A percentile compares a stretch with the other conserved stretches of the same genome.
These are phyloP conservation scores for Neopipo cinnamomea DNA, from an alignment of 2,113 vertebrate genomes.

Conservation along the genomic window DNA sequence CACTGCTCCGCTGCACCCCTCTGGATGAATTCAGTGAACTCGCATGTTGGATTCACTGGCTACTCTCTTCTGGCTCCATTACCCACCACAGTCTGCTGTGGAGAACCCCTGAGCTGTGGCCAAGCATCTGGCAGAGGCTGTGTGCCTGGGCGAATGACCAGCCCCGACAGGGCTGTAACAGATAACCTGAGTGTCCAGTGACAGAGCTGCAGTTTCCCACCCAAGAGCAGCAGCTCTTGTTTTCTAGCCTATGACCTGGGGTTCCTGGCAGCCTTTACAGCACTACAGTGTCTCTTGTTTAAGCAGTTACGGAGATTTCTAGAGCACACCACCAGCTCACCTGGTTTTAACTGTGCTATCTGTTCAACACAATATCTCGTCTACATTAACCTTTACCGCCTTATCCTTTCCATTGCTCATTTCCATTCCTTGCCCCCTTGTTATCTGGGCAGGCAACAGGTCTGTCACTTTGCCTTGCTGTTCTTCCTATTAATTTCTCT, in stretches of 20 bases:
- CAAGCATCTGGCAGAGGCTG: neutral
- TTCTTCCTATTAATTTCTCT: slow-evolving; percentile 15
- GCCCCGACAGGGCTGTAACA: neutral
- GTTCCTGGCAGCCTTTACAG: neutral
- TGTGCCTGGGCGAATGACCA: neutral
- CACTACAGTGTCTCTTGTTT: neutral
- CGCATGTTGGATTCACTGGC: neutral
- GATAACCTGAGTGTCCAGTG: neutral
- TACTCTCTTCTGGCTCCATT: neutral
- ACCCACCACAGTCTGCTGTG: neutral
- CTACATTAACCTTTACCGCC: slow-evolving; percentile 11
- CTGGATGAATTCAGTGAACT: neutral
- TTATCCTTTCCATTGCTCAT: neutral
- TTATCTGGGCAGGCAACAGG: neutral
- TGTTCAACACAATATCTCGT: neutral
- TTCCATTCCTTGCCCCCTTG: slow-evolving; percentile 20
- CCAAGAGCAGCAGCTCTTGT: accelerated
- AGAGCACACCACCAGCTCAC: neutral
- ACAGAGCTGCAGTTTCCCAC: neutral
- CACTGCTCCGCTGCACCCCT: neutral
- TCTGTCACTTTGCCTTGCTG: slow-evolving; percentile 2
- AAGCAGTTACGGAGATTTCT: neutral
- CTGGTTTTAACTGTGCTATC: neutral
- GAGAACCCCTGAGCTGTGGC: neutral
- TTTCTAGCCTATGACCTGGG: neutral